A percentile compares a stretch with the other conserved stretches of the same genome.
Conservation (phyloP, 2,113 vertebrate species). For the Nothoprocta perdicaria region DNA sequence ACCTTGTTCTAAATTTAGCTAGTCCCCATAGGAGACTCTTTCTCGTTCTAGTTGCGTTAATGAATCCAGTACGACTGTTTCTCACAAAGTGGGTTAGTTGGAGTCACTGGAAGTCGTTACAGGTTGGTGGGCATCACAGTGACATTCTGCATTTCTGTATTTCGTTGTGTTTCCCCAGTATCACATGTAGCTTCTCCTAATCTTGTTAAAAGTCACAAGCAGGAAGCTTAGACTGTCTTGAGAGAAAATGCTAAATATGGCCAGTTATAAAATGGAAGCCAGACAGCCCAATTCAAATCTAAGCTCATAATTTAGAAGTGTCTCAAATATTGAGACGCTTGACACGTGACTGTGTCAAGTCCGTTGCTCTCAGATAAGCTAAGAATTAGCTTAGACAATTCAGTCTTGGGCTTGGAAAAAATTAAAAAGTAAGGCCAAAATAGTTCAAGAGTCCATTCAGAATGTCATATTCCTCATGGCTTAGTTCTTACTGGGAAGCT, state of each 20-base stretch:
- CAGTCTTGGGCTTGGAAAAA: background rate
- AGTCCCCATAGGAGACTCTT: background rate
- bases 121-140: background rate
- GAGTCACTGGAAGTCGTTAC: background rate
- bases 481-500: background rate
- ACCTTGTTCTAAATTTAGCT: background rate
- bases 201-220: background rate
- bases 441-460: background rate
- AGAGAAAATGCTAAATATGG: background rate
- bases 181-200: background rate
- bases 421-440: background rate
- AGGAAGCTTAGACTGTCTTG: background rate
- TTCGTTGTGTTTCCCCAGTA: background rate
- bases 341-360: background rate
- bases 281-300: background rate
- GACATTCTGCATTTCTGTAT: background rate
- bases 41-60: background rate
- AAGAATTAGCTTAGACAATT: background rate
- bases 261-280: background rate
- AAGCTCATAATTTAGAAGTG: background rate
- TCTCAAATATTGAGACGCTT: background rate
- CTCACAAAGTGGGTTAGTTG: background rate
- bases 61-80: background rate
- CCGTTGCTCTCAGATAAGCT: background rate
- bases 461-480: background rate